Evolutionary conservation across 2,888 invertebrate species (phyloP).

Genomic region (Creontiades dilutus): DNA sequence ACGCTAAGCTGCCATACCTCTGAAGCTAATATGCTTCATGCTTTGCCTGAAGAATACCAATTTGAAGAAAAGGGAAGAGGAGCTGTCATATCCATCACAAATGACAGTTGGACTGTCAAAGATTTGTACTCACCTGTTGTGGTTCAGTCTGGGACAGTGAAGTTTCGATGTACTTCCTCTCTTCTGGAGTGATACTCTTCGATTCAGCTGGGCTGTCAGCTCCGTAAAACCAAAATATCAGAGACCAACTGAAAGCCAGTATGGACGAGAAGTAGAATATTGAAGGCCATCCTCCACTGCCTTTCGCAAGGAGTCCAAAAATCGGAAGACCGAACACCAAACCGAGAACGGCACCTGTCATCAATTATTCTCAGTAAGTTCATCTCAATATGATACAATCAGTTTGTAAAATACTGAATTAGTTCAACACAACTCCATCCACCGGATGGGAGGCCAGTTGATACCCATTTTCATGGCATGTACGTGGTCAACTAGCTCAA

Average conservation of each 20-base stretch:
- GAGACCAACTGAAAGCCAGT: constrained; percentile 88
- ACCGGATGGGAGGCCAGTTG: too few relatives aligned
- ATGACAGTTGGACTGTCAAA: too few relatives aligned
- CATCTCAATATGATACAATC: too few relatives aligned
- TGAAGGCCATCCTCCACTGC: constrained; percentile 91
- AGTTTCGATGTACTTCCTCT: constrained; percentile 88
- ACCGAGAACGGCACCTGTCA: constrained; percentile 91
- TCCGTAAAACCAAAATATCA: constrained; percentile 85
- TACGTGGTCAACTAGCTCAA: too few relatives aligned
- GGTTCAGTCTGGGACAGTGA: constrained; percentile 78
- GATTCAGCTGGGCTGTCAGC: constrained; percentile 88
- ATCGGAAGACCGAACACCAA: constrained; percentile 93
- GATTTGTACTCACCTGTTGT: not conserved
- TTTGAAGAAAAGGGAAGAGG: too few relatives aligned
- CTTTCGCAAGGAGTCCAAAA: constrained; percentile 88
- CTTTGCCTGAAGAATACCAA: too few relatives aligned
- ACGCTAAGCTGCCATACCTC: too few relatives aligned
- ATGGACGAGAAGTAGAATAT: constrained; percentile 93
- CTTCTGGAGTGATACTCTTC: constrained; percentile 85
- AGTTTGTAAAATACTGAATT: too few relatives aligned
- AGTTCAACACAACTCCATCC: too few relatives aligned
- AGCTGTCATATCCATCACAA: too few relatives aligned
- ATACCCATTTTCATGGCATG: too few relatives aligned
- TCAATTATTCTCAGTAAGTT: not conserved
- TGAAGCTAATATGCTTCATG: too few relatives aligned